phyloP scores from a whole-genome alignment of 1,140 invertebrate species.

The Asobara japonica region DNA sequence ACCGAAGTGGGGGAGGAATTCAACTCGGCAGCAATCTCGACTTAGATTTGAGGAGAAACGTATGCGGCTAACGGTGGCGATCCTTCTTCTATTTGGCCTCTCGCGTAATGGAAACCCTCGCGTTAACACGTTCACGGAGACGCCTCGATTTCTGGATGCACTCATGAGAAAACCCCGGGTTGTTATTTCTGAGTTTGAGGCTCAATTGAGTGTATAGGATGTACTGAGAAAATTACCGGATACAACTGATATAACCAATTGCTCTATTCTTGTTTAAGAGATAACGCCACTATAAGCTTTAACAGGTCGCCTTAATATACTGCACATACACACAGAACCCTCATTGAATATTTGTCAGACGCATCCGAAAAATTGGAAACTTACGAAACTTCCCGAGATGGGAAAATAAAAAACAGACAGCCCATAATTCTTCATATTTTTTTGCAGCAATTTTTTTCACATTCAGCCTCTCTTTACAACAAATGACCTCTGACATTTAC shows the following conservation, averaged over 20 bases:
- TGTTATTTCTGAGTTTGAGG: not conserved
- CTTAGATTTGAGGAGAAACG: slow-evolving; percentile 39
- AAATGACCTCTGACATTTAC: too few relatives aligned
- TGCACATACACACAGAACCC: too few relatives aligned
- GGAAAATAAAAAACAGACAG: too few relatives aligned
- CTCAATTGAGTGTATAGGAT: not conserved
- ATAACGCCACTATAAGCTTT: too few relatives aligned
- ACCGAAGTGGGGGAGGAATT: slow-evolving; percentile 30
- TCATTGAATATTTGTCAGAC: too few relatives aligned
- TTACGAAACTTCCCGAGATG: too few relatives aligned
- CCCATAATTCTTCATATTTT: too few relatives aligned
- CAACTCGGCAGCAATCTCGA: slow-evolving; percentile 40
- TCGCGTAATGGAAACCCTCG: slow-evolving; percentile 44
- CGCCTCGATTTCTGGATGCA: not conserved
- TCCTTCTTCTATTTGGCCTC: slow-evolving; percentile 28
- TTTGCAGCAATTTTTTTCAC: too few relatives aligned
- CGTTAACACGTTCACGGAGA: slow-evolving; percentile 39
- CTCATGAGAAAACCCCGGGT: not conserved
- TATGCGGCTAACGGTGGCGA: slow-evolving; percentile 29
- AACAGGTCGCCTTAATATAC: too few relatives aligned
- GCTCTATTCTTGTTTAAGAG: too few relatives aligned
- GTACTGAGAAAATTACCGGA: not conserved
- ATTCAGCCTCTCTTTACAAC: too few relatives aligned
- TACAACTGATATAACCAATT: not conserved
- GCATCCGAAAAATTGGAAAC: too few relatives aligned